Evolutionary conservation across 2,797 vertebrate species (phyloP), one percentile per base, ranked within the genome.

Genomic region (Netta rufina): DNA sequence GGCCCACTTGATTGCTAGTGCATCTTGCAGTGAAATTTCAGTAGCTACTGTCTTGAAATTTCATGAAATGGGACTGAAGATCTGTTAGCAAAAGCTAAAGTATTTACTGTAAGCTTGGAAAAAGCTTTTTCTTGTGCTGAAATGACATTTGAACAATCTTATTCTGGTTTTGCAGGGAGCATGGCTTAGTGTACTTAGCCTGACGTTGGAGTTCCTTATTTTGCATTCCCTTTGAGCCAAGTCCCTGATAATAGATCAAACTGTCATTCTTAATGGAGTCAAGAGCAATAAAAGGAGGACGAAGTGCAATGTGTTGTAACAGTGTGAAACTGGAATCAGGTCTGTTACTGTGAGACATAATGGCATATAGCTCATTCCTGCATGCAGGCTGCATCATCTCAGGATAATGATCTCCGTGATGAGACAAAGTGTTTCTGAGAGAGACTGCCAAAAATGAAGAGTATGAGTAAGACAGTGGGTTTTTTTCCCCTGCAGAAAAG

Each of bases 361-460:
- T 89, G 81, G 93, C 78, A 64, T 66, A 89, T n/a, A 93, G 90
- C 54, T 95, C 84, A 89, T 93, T 93, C 57, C 58, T 92, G 71
- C 81, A 83, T 7, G 4, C 86, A 79, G 87, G 38, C 92, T 93
- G 90, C 89, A 94, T 93, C 94, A 89, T 79, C 79, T 89, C 87
- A 83, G 84, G 89, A 87, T 95, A 96, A 96, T 87, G 93, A 95
- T 92, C 96, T 95, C 75, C 2, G 13, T 25, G 2, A 89, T 75
- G 90, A 95, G 90, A 92, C 87, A 58, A 89, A 96, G 87, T 90
- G 92, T 92, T 94, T 96, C 89, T 90, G 93, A 83, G 90, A 65
- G 78, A 80, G 81, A 20, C 81, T 95, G 93, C 95, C 93, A 96
- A 47, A 94, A 94, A 87, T 83, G 39, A 94, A 64, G 89, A 90